Conservation (phyloP, 2,113 vertebrate species). For the Bubo blakistoni region DNA sequence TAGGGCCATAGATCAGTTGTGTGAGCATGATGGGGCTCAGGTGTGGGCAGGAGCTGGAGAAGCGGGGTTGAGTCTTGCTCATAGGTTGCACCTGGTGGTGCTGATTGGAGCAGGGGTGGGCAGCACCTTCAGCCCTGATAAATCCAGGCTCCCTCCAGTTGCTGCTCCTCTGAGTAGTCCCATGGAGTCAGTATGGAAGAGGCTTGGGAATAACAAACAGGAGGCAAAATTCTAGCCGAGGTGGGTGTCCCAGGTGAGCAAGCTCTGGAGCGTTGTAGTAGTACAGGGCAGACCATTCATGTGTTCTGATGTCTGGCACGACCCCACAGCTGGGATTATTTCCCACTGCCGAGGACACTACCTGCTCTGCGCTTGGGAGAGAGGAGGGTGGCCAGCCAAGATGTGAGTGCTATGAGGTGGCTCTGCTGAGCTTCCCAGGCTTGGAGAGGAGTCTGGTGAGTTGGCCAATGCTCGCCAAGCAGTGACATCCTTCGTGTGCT, state of each 20-base stretch:
- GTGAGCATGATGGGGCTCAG: background rate
- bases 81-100: background rate
- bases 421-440: background rate
- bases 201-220: background rate
- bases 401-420: background rate
- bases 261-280: fast-evolving
- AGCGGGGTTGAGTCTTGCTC: background rate
- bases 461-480: background rate
- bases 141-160: fast-evolving
- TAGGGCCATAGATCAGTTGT: fast-evolving
- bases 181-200: fast-evolving
- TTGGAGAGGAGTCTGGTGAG: background rate
- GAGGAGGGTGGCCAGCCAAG: background rate
- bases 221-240: background rate
- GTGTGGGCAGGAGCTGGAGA: background rate
- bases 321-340: background rate
- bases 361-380: background rate
- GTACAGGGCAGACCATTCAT: fast-evolving
- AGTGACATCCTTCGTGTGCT: background rate
- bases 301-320: background rate
- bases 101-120: background rate
- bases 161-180: fast-evolving
- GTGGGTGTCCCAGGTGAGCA: background rate
- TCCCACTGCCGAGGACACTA: fast-evolving
- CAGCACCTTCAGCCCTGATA: background rate